Evolutionary conservation across 2,113 vertebrate genomes (phyloP).

Genomic region (Paratilapia polleni): DNA sequence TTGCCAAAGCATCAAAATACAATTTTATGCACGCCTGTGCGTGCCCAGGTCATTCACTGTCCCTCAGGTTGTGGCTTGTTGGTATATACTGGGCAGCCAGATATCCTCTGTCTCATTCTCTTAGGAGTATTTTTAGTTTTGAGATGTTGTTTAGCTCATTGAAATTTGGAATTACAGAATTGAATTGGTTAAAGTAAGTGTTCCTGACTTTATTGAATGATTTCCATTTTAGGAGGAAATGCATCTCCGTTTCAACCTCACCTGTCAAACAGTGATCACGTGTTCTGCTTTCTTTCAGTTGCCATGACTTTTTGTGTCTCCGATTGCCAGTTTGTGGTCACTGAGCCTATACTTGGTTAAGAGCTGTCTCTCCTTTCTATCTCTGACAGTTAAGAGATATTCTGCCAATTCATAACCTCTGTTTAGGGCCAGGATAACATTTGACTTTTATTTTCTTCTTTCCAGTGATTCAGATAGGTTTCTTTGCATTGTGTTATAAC

Average conservation of each 20-base stretch:
- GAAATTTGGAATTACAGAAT: not conserved
- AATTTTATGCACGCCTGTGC: not conserved
- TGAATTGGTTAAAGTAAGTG: not conserved
- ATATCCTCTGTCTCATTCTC: rapidly evolving
- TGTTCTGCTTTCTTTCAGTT: not conserved
- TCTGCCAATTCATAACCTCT: not conserved
- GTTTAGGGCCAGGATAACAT: not conserved
- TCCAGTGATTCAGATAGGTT: not conserved
- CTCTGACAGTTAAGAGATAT: not conserved
- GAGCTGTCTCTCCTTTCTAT: not conserved
- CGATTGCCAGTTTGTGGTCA: not conserved
- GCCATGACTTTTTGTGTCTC: not conserved
- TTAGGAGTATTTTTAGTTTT: not conserved
- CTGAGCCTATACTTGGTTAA: not conserved
- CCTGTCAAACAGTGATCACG: not conserved
- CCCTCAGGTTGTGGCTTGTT: not conserved
- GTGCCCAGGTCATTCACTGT: not conserved
- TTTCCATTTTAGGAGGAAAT: not conserved
- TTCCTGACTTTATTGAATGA: not conserved
- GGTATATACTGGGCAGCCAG: too few species aligned
- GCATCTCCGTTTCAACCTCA: not conserved
- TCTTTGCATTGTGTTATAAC: not conserved
- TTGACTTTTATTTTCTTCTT: not conserved
- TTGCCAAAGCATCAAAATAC: too few species aligned
- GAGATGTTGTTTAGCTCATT: not conserved